Evolutionary conservation across 2,113 vertebrate species (phyloP).

Genomic region (Acrocephalus kingi): DNA sequence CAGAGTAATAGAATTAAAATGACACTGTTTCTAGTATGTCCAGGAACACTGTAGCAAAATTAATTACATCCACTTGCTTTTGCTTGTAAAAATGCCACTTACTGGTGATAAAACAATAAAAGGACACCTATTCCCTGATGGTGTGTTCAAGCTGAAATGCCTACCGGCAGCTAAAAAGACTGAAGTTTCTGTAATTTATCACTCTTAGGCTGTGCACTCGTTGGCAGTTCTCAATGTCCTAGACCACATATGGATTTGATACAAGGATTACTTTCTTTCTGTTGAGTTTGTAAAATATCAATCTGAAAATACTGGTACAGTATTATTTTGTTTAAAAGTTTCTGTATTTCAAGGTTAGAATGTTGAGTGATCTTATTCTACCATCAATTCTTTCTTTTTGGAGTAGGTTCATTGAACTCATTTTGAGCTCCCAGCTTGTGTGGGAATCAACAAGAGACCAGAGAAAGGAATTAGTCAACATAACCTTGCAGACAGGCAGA

Average conservation of each 20-base stretch:
- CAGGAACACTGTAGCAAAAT: not conserved
- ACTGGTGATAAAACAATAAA: not conserved
- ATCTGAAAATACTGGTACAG: not conserved
- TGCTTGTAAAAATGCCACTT: not conserved
- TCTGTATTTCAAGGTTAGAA: not conserved
- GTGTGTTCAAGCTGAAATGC: not conserved
- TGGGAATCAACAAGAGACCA: not conserved
- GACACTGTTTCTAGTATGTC: not conserved
- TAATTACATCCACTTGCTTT: not conserved
- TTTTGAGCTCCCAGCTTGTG: not conserved
- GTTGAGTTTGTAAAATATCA: not conserved
- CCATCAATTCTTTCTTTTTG: not conserved
- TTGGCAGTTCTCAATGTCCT: not conserved
- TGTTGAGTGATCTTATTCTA: not conserved
- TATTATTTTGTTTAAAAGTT: not conserved
- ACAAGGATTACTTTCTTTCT: not conserved
- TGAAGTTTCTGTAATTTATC: not conserved
- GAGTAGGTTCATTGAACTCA: not conserved
- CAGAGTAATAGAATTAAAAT: not conserved
- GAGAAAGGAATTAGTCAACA: not conserved
- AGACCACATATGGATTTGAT: not conserved
- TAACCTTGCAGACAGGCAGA: not conserved
- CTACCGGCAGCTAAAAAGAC: not conserved
- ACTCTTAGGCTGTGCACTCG: not conserved
- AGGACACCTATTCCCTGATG: not conserved